A percentile compares a stretch with the other conserved stretches of the same genome.
phyloP scores from a whole-genome alignment of 2,888 invertebrate genomes.

The Drosophila nr. medialis region DNA sequence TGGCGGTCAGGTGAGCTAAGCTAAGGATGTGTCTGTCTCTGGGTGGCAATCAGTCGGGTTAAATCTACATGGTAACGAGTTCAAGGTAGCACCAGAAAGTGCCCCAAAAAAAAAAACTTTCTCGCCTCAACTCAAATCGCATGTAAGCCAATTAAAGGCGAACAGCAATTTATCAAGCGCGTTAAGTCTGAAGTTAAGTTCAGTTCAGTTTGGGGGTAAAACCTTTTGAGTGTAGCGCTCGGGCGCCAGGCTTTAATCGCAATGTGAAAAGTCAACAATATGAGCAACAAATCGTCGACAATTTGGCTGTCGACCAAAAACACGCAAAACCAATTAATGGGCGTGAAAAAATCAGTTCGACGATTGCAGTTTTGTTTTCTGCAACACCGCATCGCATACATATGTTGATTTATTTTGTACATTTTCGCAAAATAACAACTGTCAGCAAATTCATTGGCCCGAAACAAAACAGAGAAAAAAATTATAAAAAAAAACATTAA shows the following conservation, averaged over 20 bases:
- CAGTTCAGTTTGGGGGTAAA: conserved; percentile 16
- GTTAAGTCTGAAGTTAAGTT: conserved; percentile 18
- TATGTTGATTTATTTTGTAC: conserved; percentile 75
- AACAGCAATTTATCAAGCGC: conserved; percentile 55
- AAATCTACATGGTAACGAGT: conserved; percentile 35
- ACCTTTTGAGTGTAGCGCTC: conserved; percentile 30
- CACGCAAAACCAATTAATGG: conserved; percentile 80
- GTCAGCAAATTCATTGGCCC: conserved; percentile 76
- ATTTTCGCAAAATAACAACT: conserved; percentile 64
- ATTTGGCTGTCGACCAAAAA: conserved; percentile 74
- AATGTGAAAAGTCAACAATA: conserved; percentile 46
- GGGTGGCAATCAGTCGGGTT: conserved; percentile 57
- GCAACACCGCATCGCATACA: conserved; percentile 48
- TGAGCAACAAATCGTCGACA: conserved; percentile 74
- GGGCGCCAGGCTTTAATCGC: conserved; percentile 38
- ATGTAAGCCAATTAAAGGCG: conserved; percentile 58
- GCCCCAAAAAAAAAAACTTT: conserved; percentile 54
- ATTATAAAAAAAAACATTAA: not conserved
- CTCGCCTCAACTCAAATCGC: conserved; percentile 41
- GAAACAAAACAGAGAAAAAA: conserved; percentile 40
- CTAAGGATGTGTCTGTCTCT: conserved; percentile 27
- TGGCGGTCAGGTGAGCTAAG: conserved; percentile 76
- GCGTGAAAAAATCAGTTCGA: conserved; percentile 73
- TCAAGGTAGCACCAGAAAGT: conserved; percentile 48
- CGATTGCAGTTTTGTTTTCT: conserved; percentile 61